phyloP scores from a whole-genome alignment of 1,140 invertebrate genomes.

The Aricia agestis region DNA sequence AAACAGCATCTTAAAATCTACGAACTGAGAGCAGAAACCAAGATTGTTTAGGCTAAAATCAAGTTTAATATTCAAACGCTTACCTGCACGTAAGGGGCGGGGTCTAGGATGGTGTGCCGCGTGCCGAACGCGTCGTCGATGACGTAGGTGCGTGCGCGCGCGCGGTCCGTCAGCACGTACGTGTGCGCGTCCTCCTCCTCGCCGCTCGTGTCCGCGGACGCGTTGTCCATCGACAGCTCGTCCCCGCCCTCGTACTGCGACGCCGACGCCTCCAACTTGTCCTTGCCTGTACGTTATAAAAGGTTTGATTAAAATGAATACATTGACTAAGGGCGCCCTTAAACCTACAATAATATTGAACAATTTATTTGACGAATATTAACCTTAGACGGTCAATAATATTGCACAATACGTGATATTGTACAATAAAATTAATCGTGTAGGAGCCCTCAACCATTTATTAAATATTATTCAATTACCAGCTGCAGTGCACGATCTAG shows the following conservation, averaged over 20 bases:
- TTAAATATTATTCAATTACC: no score
- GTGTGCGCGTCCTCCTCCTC: conserved; percentile 47
- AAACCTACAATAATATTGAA: no score
- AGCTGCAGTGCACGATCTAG: no score
- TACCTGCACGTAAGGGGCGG: conserved; percentile 26
- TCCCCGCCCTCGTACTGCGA: conserved; percentile 36
- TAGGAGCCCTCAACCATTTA: no score
- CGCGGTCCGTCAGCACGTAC: conserved; percentile 63
- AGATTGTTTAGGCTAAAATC: no score
- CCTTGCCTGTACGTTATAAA: conserved; percentile 36
- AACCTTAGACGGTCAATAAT: no score
- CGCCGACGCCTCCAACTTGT: conserved; percentile 41
- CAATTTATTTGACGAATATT: no score
- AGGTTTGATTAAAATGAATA: not conserved
- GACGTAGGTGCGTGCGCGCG: conserved; percentile 53
- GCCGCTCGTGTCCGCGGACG: conserved; percentile 45
- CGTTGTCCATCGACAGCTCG: conserved; percentile 55
- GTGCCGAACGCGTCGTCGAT: conserved; percentile 54
- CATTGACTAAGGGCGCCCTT: no score
- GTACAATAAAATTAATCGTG: no score
- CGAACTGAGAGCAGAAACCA: no score
- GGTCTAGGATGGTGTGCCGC: conserved; percentile 59
- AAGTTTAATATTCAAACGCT: not conserved
- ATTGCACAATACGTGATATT: no score
- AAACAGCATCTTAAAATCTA: no score